Evolutionary conservation across 2,888 invertebrate genomes (phyloP).

Genomic region (Drosophila paucipuncta): DNA sequence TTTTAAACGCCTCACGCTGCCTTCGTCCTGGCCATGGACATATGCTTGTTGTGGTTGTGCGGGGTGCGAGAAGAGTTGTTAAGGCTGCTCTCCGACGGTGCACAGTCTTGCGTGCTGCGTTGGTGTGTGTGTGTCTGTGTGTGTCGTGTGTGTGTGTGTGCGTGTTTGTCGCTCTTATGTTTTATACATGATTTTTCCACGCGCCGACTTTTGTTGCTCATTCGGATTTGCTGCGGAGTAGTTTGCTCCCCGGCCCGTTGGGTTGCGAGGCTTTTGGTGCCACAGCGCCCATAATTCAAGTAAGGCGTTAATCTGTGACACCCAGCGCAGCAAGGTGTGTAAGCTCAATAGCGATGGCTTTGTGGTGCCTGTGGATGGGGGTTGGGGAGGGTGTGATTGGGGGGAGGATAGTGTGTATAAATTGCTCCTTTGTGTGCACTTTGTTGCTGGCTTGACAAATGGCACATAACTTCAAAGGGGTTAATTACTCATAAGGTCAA

Average conservation of each 20-base stretch:
- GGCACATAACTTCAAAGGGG: constrained; percentile 52
- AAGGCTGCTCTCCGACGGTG: constrained; percentile 22
- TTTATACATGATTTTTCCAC: constrained; percentile 74
- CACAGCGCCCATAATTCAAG: constrained; percentile 65
- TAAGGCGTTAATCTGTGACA: constrained; percentile 75
- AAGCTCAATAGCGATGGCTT: neutral
- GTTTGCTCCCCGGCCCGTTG: constrained; percentile 29
- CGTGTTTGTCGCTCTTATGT: constrained; percentile 68
- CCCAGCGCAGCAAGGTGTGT: constrained; percentile 47
- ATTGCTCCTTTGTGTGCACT: constrained; percentile 43
- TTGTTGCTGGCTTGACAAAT: constrained; percentile 65
- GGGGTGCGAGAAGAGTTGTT: constrained; percentile 7
- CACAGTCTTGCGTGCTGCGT: constrained; percentile 44
- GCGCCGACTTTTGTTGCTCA: constrained; percentile 46
- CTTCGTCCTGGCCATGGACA: constrained; percentile 18
- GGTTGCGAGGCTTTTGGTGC: constrained; percentile 25
- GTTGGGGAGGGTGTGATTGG: neutral
- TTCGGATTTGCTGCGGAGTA: constrained; percentile 56
- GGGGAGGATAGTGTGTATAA: constrained; percentile 10
- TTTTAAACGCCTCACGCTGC: constrained; percentile 70
- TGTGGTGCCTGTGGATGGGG: neutral
- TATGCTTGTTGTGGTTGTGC: neutral
- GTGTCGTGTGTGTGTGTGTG: constrained; percentile 49
- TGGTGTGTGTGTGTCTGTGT: constrained; percentile 44
- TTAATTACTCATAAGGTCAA: constrained; percentile 69